Evolutionary conservation across 2,888 invertebrate genomes (phyloP).

Genomic region (Ischnus inquisitorius): DNA sequence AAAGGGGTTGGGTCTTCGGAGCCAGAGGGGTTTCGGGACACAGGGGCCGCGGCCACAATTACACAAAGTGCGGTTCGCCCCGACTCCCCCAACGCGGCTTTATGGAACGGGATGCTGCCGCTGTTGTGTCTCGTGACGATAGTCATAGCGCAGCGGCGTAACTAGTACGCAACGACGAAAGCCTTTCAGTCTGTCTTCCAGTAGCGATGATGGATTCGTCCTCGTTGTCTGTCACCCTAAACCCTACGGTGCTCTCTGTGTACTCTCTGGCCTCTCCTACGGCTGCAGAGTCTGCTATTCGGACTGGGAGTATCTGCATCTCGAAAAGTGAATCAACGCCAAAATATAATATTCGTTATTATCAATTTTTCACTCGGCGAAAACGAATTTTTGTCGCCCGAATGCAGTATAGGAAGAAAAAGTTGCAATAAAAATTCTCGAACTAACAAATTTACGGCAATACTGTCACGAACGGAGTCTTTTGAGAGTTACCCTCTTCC

Average conservation of each 20-base stretch:
- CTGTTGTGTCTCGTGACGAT: slow-evolving; percentile 73
- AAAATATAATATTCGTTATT: not conserved
- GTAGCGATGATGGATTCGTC: slow-evolving; percentile 67
- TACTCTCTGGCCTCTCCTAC: slow-evolving; percentile 54
- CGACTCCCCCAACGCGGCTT: slow-evolving; percentile 69
- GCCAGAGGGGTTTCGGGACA: slow-evolving; percentile 75
- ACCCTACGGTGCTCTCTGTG: slow-evolving; percentile 51
- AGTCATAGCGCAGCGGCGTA: slow-evolving; percentile 22
- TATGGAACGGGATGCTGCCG: slow-evolving; percentile 77
- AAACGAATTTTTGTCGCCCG: not conserved
- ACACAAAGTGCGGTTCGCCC: slow-evolving; percentile 81
- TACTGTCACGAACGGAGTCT: not conserved
- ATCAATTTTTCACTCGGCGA: not conserved
- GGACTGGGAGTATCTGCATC: slow-evolving; percentile 13
- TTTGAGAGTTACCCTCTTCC: slow-evolving; percentile 1
- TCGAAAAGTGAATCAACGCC: not conserved
- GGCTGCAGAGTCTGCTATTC: slow-evolving; percentile 19
- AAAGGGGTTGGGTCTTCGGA: slow-evolving; percentile 76
- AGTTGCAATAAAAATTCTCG: no score
- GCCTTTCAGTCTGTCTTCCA: slow-evolving; percentile 65
- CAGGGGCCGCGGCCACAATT: slow-evolving; percentile 80
- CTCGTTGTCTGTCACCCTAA: slow-evolving; percentile 63
- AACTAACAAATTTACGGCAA: slow-evolving; percentile 8
- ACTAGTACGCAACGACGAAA: slow-evolving; percentile 59
- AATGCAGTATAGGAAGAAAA: slow-evolving; percentile 2